Conservation (phyloP, 2,797 vertebrate genomes). For the Gephyroberyx darwinii region DNA sequence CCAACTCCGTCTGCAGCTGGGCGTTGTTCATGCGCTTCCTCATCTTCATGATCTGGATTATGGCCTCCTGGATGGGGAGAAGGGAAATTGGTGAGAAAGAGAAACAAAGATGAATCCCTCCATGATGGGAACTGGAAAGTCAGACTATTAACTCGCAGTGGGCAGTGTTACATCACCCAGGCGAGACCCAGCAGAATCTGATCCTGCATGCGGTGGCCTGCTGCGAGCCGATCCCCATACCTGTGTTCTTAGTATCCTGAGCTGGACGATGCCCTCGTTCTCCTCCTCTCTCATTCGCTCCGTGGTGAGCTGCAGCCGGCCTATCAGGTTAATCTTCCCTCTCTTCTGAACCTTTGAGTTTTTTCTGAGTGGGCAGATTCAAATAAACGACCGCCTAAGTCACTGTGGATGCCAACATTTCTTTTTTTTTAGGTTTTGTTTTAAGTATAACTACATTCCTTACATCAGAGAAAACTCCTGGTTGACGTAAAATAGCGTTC, state of each 20-base stretch:
- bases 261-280: slow-evolving; percentile 97
- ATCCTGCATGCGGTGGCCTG: neutral
- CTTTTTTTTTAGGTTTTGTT: too few species aligned
- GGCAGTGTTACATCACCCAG: neutral
- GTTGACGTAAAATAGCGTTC: slow-evolving; percentile 97
- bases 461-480: slow-evolving; percentile 99
- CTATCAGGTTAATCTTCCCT: slow-evolving; percentile 98
- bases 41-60: slow-evolving; percentile 99
- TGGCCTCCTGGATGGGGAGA: slow-evolving; percentile 88
- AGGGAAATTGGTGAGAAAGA: neutral
- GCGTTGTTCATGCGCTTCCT: slow-evolving; percentile 99
- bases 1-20: slow-evolving; percentile 99
- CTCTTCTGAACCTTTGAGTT: slow-evolving; percentile 98
- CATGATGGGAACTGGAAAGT: slow-evolving; percentile 26
- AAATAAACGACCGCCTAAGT: neutral
- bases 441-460: slow-evolving; percentile 56
- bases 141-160: slow-evolving; percentile 28
- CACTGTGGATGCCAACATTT: neutral
- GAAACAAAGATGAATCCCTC: neutral
- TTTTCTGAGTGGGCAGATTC: slow-evolving; percentile 83
- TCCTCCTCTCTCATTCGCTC: slow-evolving; percentile 99
- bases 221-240: slow-evolving; percentile 70
- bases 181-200: neutral
- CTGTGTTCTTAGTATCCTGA: slow-evolving; percentile 98
- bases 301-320: slow-evolving; percentile 95